phyloP scores from a whole-genome alignment of 2,113 vertebrate genomes.

The Xenopus tropicalis region DNA sequence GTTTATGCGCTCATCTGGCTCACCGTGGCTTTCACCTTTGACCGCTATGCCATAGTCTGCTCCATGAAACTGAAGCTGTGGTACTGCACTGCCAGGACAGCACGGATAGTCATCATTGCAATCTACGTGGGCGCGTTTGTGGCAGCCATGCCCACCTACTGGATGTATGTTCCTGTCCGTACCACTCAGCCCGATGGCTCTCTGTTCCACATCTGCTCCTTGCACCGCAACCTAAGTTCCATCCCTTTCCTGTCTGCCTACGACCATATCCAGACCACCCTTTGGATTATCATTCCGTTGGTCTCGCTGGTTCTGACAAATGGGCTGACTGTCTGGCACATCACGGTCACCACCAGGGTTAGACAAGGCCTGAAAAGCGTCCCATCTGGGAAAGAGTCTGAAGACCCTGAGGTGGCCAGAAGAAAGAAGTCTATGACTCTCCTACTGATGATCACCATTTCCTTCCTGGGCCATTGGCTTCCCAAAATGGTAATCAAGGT shows the following conservation, averaged over 20 bases:
- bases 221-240: conserved; percentile 17
- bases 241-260: conserved; percentile 22
- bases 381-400: background rate
- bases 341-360: conserved; percentile 11
- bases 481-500: conserved; percentile 38
- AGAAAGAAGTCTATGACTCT: conserved; percentile 42
- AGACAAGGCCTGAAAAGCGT: conserved; percentile 14
- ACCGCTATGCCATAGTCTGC: conserved; percentile 37
- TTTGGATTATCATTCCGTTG: conserved; percentile 31
- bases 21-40: conserved; percentile 42
- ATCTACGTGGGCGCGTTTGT: conserved; percentile 18
- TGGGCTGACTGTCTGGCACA: conserved; percentile 24
- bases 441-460: conserved; percentile 25
- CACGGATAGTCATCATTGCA: conserved; percentile 9
- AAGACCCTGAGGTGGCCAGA: conserved; percentile 24
- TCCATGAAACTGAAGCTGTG: conserved; percentile 29
- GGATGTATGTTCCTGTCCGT: conserved; percentile 35
- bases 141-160: conserved; percentile 35
- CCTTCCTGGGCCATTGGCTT: conserved; percentile 33
- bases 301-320: conserved; percentile 30
- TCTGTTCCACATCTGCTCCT: conserved; percentile 14
- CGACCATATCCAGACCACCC: conserved; percentile 32
- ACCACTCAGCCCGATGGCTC: conserved; percentile 19
- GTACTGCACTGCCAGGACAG: conserved; percentile 31
- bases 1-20: conserved; percentile 39